These are phyloP conservation scores for Tanypteryx hageni DNA, from an alignment of 2,888 invertebrate genomes.

Conservation along the genomic window DNA sequence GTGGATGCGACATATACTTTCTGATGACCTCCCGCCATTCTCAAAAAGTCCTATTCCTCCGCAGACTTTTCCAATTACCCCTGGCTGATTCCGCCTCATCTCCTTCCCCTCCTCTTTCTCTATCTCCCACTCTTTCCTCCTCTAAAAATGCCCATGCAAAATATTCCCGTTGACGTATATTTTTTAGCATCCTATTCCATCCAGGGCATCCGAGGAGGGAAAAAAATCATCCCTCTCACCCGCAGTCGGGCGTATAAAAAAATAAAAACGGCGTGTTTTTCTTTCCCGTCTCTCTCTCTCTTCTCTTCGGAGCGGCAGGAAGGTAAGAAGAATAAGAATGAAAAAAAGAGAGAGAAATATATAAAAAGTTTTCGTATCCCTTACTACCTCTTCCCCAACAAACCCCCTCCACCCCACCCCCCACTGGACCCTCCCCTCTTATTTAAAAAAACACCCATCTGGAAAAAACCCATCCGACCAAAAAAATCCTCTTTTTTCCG, in stretches of 20 bases:
- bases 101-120: background rate
- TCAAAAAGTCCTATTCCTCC: background rate
- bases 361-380: background rate
- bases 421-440: background rate
- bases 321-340: background rate
- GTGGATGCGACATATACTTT: background rate
- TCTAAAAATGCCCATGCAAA: background rate
- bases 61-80: constrained; percentile 15
- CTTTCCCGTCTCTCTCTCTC: background rate
- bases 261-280: constrained; percentile 14
- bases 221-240: constrained; percentile 30
- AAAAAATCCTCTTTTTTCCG: background rate
- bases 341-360: background rate
- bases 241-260: constrained; percentile 27
- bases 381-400: background rate
- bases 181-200: background rate
- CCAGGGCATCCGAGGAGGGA: background rate
- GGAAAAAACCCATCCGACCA: background rate
- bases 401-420: background rate
- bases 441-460: background rate
- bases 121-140: background rate
- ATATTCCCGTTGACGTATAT: constrained; percentile 2
- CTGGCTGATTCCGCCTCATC: no score
- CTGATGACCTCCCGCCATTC: background rate
- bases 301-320: background rate